Base-by-base conservation (phyloP, 1,140 invertebrate genomes). In the Rhyacophila brunnea region DNA sequence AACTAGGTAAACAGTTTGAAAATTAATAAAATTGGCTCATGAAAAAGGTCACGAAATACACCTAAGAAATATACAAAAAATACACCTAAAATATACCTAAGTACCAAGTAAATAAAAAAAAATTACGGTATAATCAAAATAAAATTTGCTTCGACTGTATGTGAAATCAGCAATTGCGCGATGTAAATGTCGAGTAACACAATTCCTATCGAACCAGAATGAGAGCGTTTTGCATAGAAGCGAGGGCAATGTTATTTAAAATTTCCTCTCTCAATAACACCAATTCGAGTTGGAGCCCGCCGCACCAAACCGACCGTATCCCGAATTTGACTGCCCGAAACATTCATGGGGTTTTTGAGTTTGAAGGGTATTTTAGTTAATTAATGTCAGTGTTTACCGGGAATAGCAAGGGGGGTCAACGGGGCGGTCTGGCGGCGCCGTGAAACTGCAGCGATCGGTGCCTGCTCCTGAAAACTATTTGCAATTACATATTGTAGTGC, bases 331-430 rank as follows among this genome's bases (percentile, higher is more conserved):
- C 50, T 44, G 50, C 42, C 38, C 32, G 32, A 36, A 58, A 51
- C 47, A 51, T 50, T 43, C 46, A 35, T 20, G 47, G 9, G 55
- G 55, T 50, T 58, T 58, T 55, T 42, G 58, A 36, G 55, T 50
- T 55, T 55, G 58, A 55, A 50, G 58, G 51, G 45, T 55, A 55
- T 61, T 61, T 55, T 49, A 61, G 58, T 55, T 61, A 61, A 61
- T 61, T 61, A 61, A 55, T 61, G 58, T 61, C 58, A 23, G 52
- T 61, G 58, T 61, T 61, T 61, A 61, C 52, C 58, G 28, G 18
- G 40, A 42, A 20, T 35, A 45, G 44, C 44, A 45, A 14, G 14
- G 38, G 36, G 35, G 46, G 19, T 4, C 10, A 15, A 5, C 10
- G 28, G 28, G 19, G 28, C 36, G 28, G 43, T 2, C 9, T 17